Evolutionary conservation across 2,113 vertebrate species (phyloP), one percentile per base, ranked within the genome.

Genomic region (Bufo bufo): DNA sequence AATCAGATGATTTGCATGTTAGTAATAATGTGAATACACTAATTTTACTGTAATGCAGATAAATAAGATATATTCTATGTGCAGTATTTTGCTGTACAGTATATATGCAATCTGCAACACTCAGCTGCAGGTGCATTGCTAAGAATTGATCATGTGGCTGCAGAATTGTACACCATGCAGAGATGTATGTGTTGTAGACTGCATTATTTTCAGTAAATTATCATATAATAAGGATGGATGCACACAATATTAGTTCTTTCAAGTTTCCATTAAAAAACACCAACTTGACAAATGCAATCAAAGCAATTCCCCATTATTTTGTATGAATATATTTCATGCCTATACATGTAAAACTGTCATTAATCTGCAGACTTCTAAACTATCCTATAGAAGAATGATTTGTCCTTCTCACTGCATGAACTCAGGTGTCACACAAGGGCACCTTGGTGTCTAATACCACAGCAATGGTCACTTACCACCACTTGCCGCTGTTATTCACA

Each of bases 401-500:
- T 11, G 4, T 23, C 16, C 43, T 52, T 52, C 12, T 78, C 2
- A 12, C 54, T 52, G 49, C 50, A 77, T 77, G 9, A 8, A 2
- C 45, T 77, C 9, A 12, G 12, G 9, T 3, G 52, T 6, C 77
- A 54, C 13, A 23, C 20, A 14, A 50, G 50, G 2, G 3, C 50
- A 54, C 43, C n/a, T 56, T 79, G 9, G 20, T 56, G 1, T 69
- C 45, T 19, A 45, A 7, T 14, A 74, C 45, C 71, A 45, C 71
- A 77, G 14, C 78, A 49, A 59, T 75, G 59, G 84, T 77, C 56
- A 94, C 97, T 97, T 93, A 97, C 97, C 97, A 97, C 97, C 97
- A 97, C 90, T 96, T 94, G 82, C 96, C 97, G 92, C 96, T 97
- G 95, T 97, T 97, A 94, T 97, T 97, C 88, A 97, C 96, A 85